These are phyloP conservation scores for Apodemus speciosus DNA, from an alignment of 2,113 vertebrate species.

Conservation along the genomic window DNA sequence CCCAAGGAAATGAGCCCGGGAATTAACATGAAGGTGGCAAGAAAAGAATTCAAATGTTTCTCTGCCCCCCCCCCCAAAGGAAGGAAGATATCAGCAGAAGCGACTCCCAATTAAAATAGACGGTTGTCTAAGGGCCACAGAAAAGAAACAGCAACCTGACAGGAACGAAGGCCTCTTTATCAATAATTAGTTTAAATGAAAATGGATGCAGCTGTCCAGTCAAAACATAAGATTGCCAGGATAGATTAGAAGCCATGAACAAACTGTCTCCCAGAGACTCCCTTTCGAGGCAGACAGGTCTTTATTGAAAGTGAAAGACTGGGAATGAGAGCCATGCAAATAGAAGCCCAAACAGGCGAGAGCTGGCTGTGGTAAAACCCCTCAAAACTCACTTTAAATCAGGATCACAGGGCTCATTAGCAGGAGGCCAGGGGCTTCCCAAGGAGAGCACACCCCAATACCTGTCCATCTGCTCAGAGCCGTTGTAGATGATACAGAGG, in stretches of 20 bases:
- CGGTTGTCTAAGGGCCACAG: not conserved
- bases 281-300: not conserved
- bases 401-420: not conserved
- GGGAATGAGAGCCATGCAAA: not conserved
- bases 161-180: not conserved
- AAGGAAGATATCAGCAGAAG: not conserved
- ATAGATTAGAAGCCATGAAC: not conserved
- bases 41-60: not conserved
- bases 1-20: not conserved
- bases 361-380: not conserved
- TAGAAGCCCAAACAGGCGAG: not conserved
- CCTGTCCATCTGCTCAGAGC: not conserved
- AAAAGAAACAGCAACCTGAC: not conserved
- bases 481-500: not conserved
- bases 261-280: not conserved
- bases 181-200: conserved; percentile 46
- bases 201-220: not conserved
- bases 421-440: not conserved
- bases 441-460: not conserved
- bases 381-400: not conserved
- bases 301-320: not conserved
- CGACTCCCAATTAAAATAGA: not conserved
- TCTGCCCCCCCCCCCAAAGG: not conserved
- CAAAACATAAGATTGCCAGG: conserved; percentile 26
- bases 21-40: not conserved